phyloP scores from a whole-genome alignment of 2,888 invertebrate species.

The Aelia acuminata region DNA sequence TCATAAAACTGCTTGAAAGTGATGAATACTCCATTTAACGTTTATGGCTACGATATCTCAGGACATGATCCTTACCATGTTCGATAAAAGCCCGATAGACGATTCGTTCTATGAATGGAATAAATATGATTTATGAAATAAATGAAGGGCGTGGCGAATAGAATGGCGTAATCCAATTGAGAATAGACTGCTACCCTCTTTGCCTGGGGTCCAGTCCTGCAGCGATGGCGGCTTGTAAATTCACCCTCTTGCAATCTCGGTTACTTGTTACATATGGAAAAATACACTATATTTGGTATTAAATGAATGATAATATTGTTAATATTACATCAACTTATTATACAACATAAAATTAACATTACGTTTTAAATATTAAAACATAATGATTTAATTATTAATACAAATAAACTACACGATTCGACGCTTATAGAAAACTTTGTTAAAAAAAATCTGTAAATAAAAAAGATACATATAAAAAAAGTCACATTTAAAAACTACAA shows the following conservation, averaged over 20 bases:
- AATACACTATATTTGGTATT: too few relatives aligned
- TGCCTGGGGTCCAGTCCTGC: not conserved
- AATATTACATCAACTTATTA: not conserved
- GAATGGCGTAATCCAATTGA: slow-evolving; percentile 25
- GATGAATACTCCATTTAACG: not conserved
- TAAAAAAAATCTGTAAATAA: too few relatives aligned
- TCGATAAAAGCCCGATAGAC: not conserved
- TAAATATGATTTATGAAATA: not conserved
- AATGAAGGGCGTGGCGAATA: slow-evolving; percentile 31
- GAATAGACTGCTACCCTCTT: not conserved
- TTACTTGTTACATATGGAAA: too few relatives aligned
- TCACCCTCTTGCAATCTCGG: not conserved
- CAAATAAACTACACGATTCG: too few relatives aligned
- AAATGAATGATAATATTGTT: not conserved
- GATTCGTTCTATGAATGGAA: not conserved
- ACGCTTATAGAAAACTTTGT: too few relatives aligned
- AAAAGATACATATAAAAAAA: too few relatives aligned
- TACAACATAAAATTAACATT: too few relatives aligned
- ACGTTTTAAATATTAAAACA: too few relatives aligned
- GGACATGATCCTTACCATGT: not conserved
- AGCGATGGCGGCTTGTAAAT: not conserved
- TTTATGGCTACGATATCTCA: not conserved
- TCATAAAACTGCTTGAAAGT: not conserved
- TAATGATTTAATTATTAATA: too few relatives aligned
- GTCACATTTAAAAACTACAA: too few relatives aligned